Base-by-base conservation (phyloP, 2,888 invertebrate species). In the Luffia ferchaultella region DNA sequence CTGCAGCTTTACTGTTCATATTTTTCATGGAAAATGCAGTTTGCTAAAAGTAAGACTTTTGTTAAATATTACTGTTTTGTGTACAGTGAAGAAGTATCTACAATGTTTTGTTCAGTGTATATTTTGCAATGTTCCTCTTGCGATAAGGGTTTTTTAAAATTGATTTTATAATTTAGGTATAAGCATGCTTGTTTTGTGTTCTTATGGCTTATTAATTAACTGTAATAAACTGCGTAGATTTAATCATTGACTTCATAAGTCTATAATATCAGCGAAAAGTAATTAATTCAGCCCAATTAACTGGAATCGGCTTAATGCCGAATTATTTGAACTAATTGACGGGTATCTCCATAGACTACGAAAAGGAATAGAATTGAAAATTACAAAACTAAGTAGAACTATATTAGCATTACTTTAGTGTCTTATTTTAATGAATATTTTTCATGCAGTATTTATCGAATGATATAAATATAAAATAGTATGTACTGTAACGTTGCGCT, bases 221-320 rank as follows among this genome's bases (percentile, higher is more conserved):
- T n/a, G n/a, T n/a, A n/a, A n/a, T n/a, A n/a, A n/a, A n/a, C n/a
- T 30, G 12, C 12, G 12, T 12, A 12, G 30, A 30, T 30, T 3
- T 12, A 30, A 30, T 30, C n/a, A n/a, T 30, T 30, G 30, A 30
- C 12, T 30, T 30, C 30, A 7, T 30, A 30, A 30, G 5, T 30
- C 30, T 7, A 30, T 30, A 3, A 30, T 30, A 30, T 30, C 30
- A 12, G 30, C 12, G 30, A 30, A 30, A 45, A 45, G 19, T 19
- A 18, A n/a, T 19, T 19, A 46, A 46, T 46, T 46, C 20, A 3
- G 18, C 17, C n/a, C 30, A 46, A 46, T 46, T 46, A 30, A 46
- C 46, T 15, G 7, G 12, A 16, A 46, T 20, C 46, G 46, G 46
- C 46, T 46, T 46, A 46, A 30, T n/a, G 43, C 5, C 3, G n/a